A percentile compares a stretch with the other conserved stretches of the same genome.
These are phyloP conservation scores for Macropodus opercularis DNA, from an alignment of 2,797 vertebrate species.

Conservation along the genomic window DNA sequence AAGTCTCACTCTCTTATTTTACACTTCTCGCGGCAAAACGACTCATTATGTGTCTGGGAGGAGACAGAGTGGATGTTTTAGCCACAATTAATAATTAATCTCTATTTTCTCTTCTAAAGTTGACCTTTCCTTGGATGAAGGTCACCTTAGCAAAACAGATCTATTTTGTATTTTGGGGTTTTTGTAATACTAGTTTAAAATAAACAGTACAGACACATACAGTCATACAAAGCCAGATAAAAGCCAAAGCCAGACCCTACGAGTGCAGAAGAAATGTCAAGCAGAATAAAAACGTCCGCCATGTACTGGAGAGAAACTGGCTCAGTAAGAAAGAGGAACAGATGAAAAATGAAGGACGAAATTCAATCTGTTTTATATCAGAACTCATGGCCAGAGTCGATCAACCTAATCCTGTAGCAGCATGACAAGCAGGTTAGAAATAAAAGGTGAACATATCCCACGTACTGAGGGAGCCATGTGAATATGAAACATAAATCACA, in stretches of 20 bases:
- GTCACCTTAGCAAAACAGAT: constrained; percentile 5
- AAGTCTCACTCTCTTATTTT: constrained; percentile 45
- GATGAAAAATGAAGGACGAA: constrained; percentile 6
- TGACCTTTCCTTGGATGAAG: neutral
- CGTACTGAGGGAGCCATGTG: constrained; percentile 4
- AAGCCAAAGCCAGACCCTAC: constrained; percentile 2
- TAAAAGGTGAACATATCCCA: neutral
- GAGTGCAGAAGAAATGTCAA: constrained; percentile 12
- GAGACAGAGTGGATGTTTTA: constrained; percentile 22
- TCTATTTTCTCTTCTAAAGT: neutral
- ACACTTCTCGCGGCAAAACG: constrained; percentile 43
- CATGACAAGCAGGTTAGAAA: neutral
- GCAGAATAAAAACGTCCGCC: neutral
- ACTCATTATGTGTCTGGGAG: constrained; percentile 12
- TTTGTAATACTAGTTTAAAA: neutral
- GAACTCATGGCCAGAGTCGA: constrained; percentile 1
- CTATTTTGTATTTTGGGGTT: neutral
- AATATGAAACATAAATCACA: constrained; percentile 4
- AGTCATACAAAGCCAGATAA: constrained; percentile 2
- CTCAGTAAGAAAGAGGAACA: neutral
- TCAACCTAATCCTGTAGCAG: neutral
- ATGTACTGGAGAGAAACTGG: neutral
- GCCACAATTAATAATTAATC: constrained; percentile 26
- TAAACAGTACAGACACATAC: too few species aligned
- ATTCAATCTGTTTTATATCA: neutral